Base-by-base conservation (phyloP, 2,888 invertebrate genomes). In the Polymixis lichenea region DNA sequence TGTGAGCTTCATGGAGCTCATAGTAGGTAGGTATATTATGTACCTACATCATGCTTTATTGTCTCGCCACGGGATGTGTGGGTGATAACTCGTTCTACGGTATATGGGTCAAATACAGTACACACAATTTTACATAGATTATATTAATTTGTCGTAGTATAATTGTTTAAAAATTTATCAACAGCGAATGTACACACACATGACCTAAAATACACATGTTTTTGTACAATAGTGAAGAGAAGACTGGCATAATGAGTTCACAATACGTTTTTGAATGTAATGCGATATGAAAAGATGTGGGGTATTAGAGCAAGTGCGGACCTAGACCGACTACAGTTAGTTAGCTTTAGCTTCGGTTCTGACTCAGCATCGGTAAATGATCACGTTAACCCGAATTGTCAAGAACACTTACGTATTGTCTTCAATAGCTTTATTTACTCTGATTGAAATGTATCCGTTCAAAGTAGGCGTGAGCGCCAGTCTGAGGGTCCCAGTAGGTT, bases 211-310 rank as follows among this genome's bases (percentile, higher is more conserved):
- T 81, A 85, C 74, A 87, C 75, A 80, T 87, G 85, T 88, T 86
- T 87, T 78, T 76, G 86, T 89, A 89, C 88, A 89, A 89, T 88
- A 80, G 84, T 84, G 80, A 87, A 87, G 90, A 91, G 87, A 88
- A 91, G 84, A 89, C 87, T 85, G 87, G 88, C 87, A 89, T 91
- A 92, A 93, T 92, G 92, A 94, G 93, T 91, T 88, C 92, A 91
- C 92, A 88, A 89, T 89, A 88, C 86, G 89, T 90, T 89, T 91
- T 90, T 92, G 90, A 92, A 91, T 91, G 92, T 94, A 93, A 93
- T 91, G 88, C 91, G 91, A 94, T 94, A 92, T 91, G 89, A 91
- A 92, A 92, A 93, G 90, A 96, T 94, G 93, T 95, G 89, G 95
- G 95, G 90, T 94, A 95, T 90, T 93, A 90, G 96, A 94, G 89